Evolutionary conservation across 2,797 vertebrate species (phyloP).

Genomic region (Megaceryle alcyon): DNA sequence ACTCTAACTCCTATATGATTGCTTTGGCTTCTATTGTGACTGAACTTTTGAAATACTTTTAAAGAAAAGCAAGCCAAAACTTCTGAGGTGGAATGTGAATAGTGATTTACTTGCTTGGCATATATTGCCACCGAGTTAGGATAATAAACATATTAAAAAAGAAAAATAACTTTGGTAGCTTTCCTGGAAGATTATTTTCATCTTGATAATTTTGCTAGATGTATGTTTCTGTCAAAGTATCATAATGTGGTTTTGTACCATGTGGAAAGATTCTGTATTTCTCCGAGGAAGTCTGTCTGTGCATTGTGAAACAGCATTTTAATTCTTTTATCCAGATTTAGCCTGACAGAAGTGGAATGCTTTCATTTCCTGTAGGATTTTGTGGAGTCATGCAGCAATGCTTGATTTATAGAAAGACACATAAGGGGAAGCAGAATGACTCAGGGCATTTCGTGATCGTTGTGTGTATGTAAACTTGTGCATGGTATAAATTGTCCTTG

Average conservation of each 20-base stretch:
- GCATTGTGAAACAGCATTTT: not conserved
- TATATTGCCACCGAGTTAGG: not conserved
- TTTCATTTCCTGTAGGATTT: not conserved
- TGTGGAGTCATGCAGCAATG: not conserved
- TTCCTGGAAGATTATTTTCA: conserved; percentile 32
- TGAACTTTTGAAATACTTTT: not conserved
- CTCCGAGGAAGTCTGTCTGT: not conserved
- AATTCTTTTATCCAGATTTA: conserved; percentile 6
- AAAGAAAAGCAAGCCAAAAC: not conserved
- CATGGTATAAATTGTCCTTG: not conserved
- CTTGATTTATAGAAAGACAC: not conserved
- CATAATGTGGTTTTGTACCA: not conserved
- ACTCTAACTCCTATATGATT: not conserved
- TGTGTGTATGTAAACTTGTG: not conserved
- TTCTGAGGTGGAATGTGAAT: not conserved
- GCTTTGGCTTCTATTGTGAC: not conserved
- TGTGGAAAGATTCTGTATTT: not conserved
- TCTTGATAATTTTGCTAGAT: not conserved
- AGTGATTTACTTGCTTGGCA: not conserved
- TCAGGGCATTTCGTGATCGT: not conserved
- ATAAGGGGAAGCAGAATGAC: not conserved
- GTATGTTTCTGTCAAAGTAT: not conserved
- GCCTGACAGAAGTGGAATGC: not conserved
- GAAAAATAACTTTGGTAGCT: not conserved
- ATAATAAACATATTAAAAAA: not conserved